These are phyloP conservation scores for Callyntrura guangdongensis DNA, from an alignment of 2,888 invertebrate genomes.

Conservation along the genomic window DNA sequence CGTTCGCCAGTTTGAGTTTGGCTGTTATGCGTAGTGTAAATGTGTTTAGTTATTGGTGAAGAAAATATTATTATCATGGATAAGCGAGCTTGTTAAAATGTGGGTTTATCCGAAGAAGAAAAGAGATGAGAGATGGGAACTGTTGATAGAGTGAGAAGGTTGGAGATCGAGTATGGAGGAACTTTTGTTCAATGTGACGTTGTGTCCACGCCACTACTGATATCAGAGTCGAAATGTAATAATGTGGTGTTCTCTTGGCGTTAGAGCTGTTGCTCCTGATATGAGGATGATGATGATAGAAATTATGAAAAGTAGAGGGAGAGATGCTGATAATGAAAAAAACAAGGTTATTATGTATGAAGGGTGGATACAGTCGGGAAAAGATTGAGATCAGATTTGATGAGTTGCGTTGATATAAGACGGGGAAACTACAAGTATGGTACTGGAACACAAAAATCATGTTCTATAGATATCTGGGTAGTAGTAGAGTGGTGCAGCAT, in stretches of 20 bases:
- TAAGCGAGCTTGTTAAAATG: conserved; percentile 30
- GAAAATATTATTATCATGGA: not conserved
- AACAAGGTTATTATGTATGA: conserved; percentile 61
- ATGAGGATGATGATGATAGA: conserved; percentile 1
- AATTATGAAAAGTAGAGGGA: conserved; percentile 48
- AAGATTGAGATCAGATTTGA: conserved; percentile 52
- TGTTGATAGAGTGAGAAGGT: conserved; percentile 41
- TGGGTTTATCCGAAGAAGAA: not conserved
- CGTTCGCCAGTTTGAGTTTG: conserved; percentile 2
- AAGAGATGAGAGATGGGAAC: conserved; percentile 30
- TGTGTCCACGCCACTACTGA: not conserved
- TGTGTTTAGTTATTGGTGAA: not conserved
- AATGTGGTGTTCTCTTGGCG: not conserved
- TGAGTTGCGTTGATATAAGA: conserved; percentile 9
- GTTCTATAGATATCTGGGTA: not conserved
- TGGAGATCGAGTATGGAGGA: conserved; percentile 15
- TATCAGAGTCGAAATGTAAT: conserved; percentile 23
- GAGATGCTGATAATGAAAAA: conserved; percentile 36
- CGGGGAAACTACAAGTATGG: conserved; percentile 22
- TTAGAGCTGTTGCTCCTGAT: conserved; percentile 1
- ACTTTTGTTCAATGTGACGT: conserved; percentile 11
- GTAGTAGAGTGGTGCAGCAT: not conserved
- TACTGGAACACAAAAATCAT: conserved; percentile 1
- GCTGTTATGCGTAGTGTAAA: conserved; percentile 7
- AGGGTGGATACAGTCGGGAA: conserved; percentile 38